A percentile compares a stretch with the other conserved stretches of the same genome.
phyloP scores from a whole-genome alignment of 2,888 invertebrate species.

The Odontomyia ornata region DNA sequence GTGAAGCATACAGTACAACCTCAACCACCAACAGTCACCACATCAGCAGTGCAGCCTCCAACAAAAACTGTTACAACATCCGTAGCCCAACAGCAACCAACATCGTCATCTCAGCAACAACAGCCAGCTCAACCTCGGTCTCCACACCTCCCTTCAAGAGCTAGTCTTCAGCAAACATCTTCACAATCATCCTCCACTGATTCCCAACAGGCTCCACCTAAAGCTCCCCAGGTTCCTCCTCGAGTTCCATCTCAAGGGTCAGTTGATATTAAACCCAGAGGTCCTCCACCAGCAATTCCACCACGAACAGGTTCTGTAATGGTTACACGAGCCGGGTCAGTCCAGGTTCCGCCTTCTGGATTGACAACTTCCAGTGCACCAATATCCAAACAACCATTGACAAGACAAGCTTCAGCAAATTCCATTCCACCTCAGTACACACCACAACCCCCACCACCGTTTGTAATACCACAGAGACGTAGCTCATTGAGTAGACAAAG shows the following conservation, averaged over 20 bases:
- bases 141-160: conserved; percentile 49
- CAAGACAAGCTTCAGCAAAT: conserved; percentile 61
- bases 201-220: conserved; percentile 47
- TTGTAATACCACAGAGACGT: conserved; percentile 62
- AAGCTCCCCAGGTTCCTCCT: conserved; percentile 61
- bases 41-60: conserved; percentile 62
- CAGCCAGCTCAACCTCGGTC: conserved; percentile 49
- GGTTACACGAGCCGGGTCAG: conserved; percentile 60
- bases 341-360: conserved; percentile 54
- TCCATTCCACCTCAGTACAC: conserved; percentile 63
- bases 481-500: conserved; percentile 52
- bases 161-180: conserved; percentile 28
- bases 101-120: conserved; percentile 28
- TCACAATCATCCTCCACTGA: conserved; percentile 49
- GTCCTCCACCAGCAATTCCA: conserved; percentile 63
- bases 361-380: conserved; percentile 46
- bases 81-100: conserved; percentile 4
- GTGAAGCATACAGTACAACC: conserved; percentile 61
- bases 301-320: conserved; percentile 58
- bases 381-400: conserved; percentile 53
- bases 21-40: conserved; percentile 62
- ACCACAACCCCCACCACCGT: conserved; percentile 62
- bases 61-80: conserved; percentile 41
- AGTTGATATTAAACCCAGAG: conserved; percentile 54
- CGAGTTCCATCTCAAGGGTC: conserved; percentile 61